Evolutionary conservation across 2,888 invertebrate species (phyloP), one percentile per base, ranked within the genome.

Genomic region (Microctonus brassicae): DNA sequence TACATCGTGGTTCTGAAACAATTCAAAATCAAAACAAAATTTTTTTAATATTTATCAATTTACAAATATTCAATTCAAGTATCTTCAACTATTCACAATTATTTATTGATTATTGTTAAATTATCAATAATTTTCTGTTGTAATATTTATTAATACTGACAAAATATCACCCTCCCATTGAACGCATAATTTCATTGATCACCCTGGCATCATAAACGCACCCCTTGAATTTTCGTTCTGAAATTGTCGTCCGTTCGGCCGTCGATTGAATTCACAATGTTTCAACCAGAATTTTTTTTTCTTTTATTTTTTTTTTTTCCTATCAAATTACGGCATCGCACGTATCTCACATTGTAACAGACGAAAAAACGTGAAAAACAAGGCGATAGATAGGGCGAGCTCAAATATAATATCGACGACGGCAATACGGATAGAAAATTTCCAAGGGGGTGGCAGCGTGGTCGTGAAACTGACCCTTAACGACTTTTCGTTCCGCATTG

Each of bases 1-100:
- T 95, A 90, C 95, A 95, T 89, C 94, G 94, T 77, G 98, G 98
- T 89, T 98, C 98, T 97, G 94, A 75, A 92, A 92, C 88, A 89
- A n/a, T n/a, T n/a, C n/a, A n/a, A n/a, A n/a, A n/a, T n/a, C n/a
- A n/a, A n/a, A n/a, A n/a, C n/a, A n/a, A n/a, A n/a, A n/a, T n/a
- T n/a, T n/a, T 7, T 24, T 53, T 13, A 39, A 33, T 33, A 22
- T 42, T 61, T 6, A 39, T 55, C 29, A 26, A 10, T 13, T 39
- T n/a, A n/a, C n/a, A 66, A 39, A 34, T 33, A 53, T 42, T n/a
- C n/a, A n/a, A n/a, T n/a, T n/a, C n/a, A n/a, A n/a, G n/a, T n/a
- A n/a, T n/a, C n/a, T n/a, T n/a, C n/a, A n/a, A n/a, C n/a, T n/a
- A n/a, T n/a, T n/a, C n/a, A n/a, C n/a, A n/a, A n/a, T n/a, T n/a